Percentiles rank a stretch among this genome's conserved stretches.
Conservation (phyloP, 35 echinoderm and acorn worm species). For the Holothuria glaberrima region DNA sequence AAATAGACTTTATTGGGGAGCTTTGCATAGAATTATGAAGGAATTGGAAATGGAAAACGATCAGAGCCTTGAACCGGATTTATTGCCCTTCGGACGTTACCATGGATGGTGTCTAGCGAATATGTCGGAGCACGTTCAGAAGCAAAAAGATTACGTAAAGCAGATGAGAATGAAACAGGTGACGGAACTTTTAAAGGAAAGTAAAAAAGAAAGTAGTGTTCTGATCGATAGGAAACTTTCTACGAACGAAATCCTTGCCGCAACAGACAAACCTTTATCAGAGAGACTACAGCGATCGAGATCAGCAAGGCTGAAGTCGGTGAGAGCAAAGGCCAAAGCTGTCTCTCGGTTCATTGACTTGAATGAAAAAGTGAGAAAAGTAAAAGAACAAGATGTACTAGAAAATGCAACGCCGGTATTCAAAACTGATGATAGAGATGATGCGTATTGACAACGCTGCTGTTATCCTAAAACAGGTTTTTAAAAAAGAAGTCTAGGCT, state of each 20-base stretch:
- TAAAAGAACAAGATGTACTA: conserved; percentile 31
- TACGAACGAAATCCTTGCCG: conserved; percentile 59
- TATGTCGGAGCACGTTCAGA: conserved; percentile 53
- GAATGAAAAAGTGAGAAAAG: conserved; percentile 8
- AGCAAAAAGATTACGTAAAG: conserved; percentile 52
- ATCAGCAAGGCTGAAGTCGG: conserved; percentile 10
- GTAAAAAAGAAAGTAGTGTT: conserved; percentile 58
- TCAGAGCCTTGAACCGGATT: not conserved
- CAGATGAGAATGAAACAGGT: conserved; percentile 38
- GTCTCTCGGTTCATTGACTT: conserved; percentile 55
- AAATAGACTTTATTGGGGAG: conserved; percentile 72
- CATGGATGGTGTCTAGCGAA: conserved; percentile 36
- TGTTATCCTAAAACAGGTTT: no score
- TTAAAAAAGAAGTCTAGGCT: no score
- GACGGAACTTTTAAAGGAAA: conserved; percentile 59
- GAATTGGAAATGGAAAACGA: not conserved
- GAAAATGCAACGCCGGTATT: conserved; percentile 47
- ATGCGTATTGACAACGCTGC: not conserved
- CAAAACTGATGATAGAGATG: conserved; percentile 50
- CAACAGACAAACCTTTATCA: conserved; percentile 63
- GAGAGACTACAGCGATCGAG: conserved; percentile 56
- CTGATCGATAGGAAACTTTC: conserved; percentile 64
- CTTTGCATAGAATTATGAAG: conserved; percentile 56
- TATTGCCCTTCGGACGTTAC: conserved; percentile 63
- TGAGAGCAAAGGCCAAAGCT: conserved; percentile 48